A percentile compares a stretch with the other conserved stretches of the same genome.
phyloP scores from a whole-genome alignment of 2,797 vertebrate species.

The Anas flavirostris region DNA sequence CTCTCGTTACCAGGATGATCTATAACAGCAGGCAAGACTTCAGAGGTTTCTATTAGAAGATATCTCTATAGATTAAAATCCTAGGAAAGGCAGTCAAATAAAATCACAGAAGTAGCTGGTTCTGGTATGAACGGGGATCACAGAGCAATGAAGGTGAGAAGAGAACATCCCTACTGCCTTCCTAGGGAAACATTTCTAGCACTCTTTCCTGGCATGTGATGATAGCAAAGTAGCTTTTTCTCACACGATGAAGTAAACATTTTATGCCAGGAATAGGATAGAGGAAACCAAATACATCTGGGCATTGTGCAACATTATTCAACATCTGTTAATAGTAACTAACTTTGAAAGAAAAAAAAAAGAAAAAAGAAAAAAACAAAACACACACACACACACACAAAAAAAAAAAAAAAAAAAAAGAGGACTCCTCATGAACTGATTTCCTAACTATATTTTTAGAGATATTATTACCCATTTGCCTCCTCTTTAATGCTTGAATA shows the following conservation, averaged over 20 bases:
- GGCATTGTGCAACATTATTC: neutral
- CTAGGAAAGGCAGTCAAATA: neutral
- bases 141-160: neutral
- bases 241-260: neutral
- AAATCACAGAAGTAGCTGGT: neutral
- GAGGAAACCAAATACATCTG: slow-evolving; percentile 19
- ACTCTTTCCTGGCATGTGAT: slow-evolving; percentile 6
- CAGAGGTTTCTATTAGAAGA: neutral
- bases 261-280: slow-evolving; percentile 17
- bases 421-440: neutral
- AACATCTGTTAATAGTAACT: neutral
- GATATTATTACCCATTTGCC: neutral
- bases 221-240: neutral
- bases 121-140: neutral
- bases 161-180: neutral
- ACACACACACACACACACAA: too few relatives aligned
- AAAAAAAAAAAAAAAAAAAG: fast-evolving
- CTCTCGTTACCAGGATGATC: neutral
- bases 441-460: neutral
- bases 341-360: neutral
- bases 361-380: neutral
- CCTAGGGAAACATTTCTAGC: neutral
- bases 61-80: neutral
- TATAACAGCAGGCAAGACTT: neutral
- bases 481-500: neutral